Percentiles rank a stretch among this genome's conserved stretches.
Evolutionary conservation across 2,888 invertebrate genomes (phyloP).

Genomic region (Meganola albula): DNA sequence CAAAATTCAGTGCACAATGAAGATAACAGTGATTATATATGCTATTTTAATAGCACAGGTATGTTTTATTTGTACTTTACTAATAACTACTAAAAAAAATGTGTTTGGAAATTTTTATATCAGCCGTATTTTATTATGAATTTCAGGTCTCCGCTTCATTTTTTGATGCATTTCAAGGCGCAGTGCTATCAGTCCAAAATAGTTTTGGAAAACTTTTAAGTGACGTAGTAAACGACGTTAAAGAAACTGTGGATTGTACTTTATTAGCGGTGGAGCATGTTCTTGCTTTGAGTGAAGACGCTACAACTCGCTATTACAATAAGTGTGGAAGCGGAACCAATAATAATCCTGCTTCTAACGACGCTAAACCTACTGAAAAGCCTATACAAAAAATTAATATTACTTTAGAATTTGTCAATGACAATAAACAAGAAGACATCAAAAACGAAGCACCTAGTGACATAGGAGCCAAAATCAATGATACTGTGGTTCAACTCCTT

Average conservation of each 20-base stretch:
- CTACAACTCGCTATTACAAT: slow-evolving; percentile 25
- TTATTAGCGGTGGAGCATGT: slow-evolving; percentile 54
- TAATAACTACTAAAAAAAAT: too few species aligned
- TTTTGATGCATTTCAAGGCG: slow-evolving; percentile 43
- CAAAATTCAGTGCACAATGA: slow-evolving; percentile 31
- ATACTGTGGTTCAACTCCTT: slow-evolving; percentile 22
- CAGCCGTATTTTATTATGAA: slow-evolving; percentile 13
- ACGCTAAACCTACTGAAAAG: slow-evolving; percentile 3
- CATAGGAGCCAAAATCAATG: slow-evolving; percentile 23
- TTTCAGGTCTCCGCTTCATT: slow-evolving; percentile 56
- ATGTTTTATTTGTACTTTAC: slow-evolving; percentile 23
- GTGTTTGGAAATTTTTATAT: too few species aligned
- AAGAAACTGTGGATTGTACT: slow-evolving; percentile 55
- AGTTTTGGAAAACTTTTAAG: slow-evolving; percentile 52
- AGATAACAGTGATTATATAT: slow-evolving; percentile 30
- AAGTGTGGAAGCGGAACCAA: slow-evolving; percentile 22
- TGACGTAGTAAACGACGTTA: slow-evolving; percentile 55
- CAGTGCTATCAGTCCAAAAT: slow-evolving; percentile 43
- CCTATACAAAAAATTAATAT: slow-evolving; percentile 10
- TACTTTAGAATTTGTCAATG: slow-evolving; percentile 9
- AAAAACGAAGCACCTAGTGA: slow-evolving; percentile 17
- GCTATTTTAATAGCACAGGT: slow-evolving; percentile 36
- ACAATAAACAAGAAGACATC: slow-evolving; percentile 10
- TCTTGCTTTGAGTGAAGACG: slow-evolving; percentile 26
- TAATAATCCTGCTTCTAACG: slow-evolving; percentile 6